Conservation (phyloP, 2,888 invertebrate genomes). For the Drosophila lutescens region DNA sequence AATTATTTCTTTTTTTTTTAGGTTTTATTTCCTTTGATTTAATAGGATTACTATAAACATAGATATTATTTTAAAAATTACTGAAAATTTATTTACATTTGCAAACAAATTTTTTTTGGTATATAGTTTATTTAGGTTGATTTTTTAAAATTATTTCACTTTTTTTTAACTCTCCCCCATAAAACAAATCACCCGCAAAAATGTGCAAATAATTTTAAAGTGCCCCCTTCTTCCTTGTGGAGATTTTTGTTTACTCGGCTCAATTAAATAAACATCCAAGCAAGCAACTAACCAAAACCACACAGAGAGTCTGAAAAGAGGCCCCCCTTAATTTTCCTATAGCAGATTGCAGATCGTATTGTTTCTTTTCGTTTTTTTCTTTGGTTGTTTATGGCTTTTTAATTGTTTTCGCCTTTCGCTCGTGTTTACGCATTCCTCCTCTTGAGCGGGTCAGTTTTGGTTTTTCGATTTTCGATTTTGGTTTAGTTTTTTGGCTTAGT, state of each 20-base stretch:
- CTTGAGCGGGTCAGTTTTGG: constrained; percentile 46
- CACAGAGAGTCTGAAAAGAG: not conserved
- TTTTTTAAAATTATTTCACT: not conserved
- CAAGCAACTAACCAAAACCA: not conserved
- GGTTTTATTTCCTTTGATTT: too few relatives aligned
- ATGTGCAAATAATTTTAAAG: constrained; percentile 15
- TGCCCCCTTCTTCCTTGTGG: constrained; percentile 2
- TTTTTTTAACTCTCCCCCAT: constrained; percentile 1
- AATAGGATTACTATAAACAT: too few relatives aligned
- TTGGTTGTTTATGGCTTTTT: constrained; percentile 33
- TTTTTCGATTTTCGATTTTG: constrained; percentile 6
- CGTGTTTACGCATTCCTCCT: constrained; percentile 33
- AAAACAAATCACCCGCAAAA: constrained; percentile 9
- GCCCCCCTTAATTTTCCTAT: constrained; percentile 10
- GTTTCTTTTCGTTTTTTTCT: not conserved
- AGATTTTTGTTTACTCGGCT: constrained; percentile 21
- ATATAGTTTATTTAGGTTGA: too few relatives aligned
- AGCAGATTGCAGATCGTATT: constrained; percentile 11
- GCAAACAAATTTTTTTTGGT: too few relatives aligned
- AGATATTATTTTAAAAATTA: too few relatives aligned
- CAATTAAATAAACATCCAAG: constrained; percentile 27
- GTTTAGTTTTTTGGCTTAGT: not conserved
- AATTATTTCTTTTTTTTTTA: too few relatives aligned
- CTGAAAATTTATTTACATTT: too few relatives aligned
- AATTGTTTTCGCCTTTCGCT: constrained; percentile 25